phyloP scores from a whole-genome alignment of 2,888 invertebrate genomes.

The Pegoplata infirma region DNA sequence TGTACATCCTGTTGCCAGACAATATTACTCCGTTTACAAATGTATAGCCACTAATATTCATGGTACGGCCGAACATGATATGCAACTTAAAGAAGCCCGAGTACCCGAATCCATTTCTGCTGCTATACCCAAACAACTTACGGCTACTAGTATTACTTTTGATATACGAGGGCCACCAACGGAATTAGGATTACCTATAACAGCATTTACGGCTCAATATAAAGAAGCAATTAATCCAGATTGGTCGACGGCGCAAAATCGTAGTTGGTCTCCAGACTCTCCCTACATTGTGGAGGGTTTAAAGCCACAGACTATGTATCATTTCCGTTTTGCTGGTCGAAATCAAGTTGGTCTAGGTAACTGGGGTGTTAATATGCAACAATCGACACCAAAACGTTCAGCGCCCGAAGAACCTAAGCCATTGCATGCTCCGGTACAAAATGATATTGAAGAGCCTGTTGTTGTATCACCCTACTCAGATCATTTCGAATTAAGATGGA shows the following conservation, averaged over 20 bases:
- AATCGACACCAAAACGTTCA: conserved; percentile 87
- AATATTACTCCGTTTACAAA: conserved; percentile 86
- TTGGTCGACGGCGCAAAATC: conserved; percentile 85
- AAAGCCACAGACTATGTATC: conserved; percentile 86
- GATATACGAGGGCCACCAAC: conserved; percentile 86
- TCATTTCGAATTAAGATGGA: conserved; percentile 90
- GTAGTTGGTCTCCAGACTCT: conserved; percentile 89
- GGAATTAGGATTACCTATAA: conserved; percentile 87
- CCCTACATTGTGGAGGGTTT: conserved; percentile 90
- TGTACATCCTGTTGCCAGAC: conserved; percentile 83
- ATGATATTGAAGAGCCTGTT: conserved; percentile 78
- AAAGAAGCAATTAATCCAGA: conserved; percentile 82
- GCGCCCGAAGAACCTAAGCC: conserved; percentile 87
- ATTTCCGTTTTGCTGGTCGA: conserved; percentile 89
- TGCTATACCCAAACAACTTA: conserved; percentile 84
- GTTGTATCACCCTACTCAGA: conserved; percentile 84
- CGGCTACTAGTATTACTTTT: conserved; percentile 91
- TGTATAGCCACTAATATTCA: conserved; percentile 89
- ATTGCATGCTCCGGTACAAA: conserved; percentile 78
- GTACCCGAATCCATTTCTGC: conserved; percentile 84
- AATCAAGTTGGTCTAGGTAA: conserved; percentile 90
- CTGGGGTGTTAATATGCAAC: conserved; percentile 83
- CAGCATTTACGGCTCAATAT: conserved; percentile 87
- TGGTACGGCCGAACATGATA: conserved; percentile 84
- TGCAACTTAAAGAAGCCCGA: conserved; percentile 86